Evolutionary conservation across 1,140 invertebrate genomes (phyloP), one percentile per base, ranked within the genome.

Genomic region (Aphis gossypii): DNA sequence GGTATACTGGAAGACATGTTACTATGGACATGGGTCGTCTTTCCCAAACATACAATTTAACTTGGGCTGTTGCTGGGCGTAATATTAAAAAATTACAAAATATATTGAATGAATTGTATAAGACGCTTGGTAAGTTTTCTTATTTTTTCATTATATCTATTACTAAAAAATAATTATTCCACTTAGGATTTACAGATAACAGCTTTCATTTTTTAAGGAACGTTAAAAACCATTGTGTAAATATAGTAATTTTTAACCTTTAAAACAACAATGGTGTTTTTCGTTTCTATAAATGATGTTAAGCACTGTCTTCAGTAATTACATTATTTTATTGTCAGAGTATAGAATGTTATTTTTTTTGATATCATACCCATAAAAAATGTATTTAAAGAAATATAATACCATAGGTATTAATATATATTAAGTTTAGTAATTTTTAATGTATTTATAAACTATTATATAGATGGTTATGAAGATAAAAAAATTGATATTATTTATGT

Each of bases 1-100:
- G 41, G 44, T 98, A 97, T 94, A 99, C 98, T 18, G 98, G 98
- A 2, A 97, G 97, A 95, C 97, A 97, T 95, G 96, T 97, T 9
- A 96, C 97, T 0, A 96, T 96, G 94, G 96, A 97, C 95, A 96
- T 97, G 23, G 96, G 96, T 4, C 95, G 95, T 68, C 95, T 97
- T 1, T 95, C 96, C 0, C 96, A 96, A 94, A 95, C 96, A 68
- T 95, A 96, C 87, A 94, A 94, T 82, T 95, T 97, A 60, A 96
- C 95, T 90, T 98, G 97, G 96, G 98, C 97, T 21, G 95, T 98
- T 68, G 97, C 97, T 94, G 97, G 97, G 21, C 95, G 98, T 94
- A 97, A 96, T 82, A 95, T 97, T 94, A 95, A 96, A 44, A 95
- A 97, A 56, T 94, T 98, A 1, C 95, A 96, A 82, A 96, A 97